Evolutionary conservation across 2,113 vertebrate species (phyloP).

Genomic region (Engraulis encrasicolus): DNA sequence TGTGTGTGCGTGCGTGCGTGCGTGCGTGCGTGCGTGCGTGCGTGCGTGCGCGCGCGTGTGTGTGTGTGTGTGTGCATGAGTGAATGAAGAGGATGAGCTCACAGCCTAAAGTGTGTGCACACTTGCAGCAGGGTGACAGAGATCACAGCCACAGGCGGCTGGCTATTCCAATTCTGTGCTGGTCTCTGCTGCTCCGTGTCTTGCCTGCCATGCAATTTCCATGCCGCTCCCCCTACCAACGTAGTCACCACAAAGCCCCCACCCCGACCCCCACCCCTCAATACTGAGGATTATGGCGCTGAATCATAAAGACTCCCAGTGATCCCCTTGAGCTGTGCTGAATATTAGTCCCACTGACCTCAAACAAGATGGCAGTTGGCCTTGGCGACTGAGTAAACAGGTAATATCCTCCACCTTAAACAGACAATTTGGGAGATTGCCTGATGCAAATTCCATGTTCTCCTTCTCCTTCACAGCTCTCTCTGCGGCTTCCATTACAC

Average conservation of each 20-base stretch:
- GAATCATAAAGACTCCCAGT: slow-evolving; percentile 61
- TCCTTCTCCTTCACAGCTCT: slow-evolving; percentile 33
- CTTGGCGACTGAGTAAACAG: slow-evolving; percentile 65
- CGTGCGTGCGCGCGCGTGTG: too few species aligned
- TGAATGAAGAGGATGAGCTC: not conserved
- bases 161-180: not conserved
- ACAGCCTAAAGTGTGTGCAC: not conserved
- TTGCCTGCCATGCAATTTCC: slow-evolving; percentile 51
- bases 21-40: too few species aligned
- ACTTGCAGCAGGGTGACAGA: not conserved
- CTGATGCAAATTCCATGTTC: slow-evolving; percentile 68
- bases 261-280: too few species aligned
- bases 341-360: slow-evolving; percentile 64
- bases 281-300: slow-evolving; percentile 32
- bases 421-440: slow-evolving; percentile 63
- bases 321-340: slow-evolving; percentile 32
- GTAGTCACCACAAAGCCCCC: slow-evolving; percentile 24
- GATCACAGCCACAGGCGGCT: slow-evolving; percentile 5
- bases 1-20: not conserved
- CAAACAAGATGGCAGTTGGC: slow-evolving; percentile 67
- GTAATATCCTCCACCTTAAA: slow-evolving; percentile 68
- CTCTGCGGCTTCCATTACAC: slow-evolving; percentile 68
- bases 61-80: not conserved
- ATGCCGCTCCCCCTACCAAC: slow-evolving; percentile 26
- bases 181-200: not conserved